phyloP scores from a whole-genome alignment of 1,140 invertebrate species.

The Teleogryllus occipitalis region DNA sequence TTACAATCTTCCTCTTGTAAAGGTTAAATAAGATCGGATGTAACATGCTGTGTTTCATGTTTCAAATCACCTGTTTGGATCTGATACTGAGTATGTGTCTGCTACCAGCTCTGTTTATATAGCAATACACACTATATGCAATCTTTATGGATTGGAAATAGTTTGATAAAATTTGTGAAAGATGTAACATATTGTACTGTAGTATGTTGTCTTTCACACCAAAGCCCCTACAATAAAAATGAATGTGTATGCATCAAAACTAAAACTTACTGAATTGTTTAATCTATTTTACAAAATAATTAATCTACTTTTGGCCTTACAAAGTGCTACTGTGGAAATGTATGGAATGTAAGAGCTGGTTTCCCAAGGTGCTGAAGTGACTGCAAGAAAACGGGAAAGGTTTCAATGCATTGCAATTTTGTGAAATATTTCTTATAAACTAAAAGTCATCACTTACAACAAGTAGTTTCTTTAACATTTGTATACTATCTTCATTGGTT shows the following conservation, averaged over 20 bases:
- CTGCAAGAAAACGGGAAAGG: conserved; percentile 12
- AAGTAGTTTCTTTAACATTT: conserved; percentile 6
- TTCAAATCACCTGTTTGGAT: conserved; percentile 4
- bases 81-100: neutral
- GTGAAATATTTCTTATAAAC: neutral
- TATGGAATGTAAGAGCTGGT: conserved; percentile 13
- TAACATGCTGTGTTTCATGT: conserved; percentile 1
- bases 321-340: conserved; percentile 19
- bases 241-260: neutral
- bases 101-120: neutral
- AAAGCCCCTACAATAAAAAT: neutral
- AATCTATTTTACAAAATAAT: conserved; percentile 13
- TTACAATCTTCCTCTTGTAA: conserved; percentile 9
- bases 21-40: neutral
- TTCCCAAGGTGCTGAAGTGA: conserved; percentile 15
- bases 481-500: neutral
- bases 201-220: neutral
- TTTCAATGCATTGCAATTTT: neutral
- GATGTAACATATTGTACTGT: neutral
- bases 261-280: neutral
- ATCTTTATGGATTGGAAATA: neutral
- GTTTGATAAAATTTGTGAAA: neutral
- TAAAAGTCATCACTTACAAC: neutral
- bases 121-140: neutral
- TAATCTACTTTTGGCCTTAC: conserved; percentile 22